phyloP scores from a whole-genome alignment of 1,140 invertebrate species.

The Argopecten irradians region DNA sequence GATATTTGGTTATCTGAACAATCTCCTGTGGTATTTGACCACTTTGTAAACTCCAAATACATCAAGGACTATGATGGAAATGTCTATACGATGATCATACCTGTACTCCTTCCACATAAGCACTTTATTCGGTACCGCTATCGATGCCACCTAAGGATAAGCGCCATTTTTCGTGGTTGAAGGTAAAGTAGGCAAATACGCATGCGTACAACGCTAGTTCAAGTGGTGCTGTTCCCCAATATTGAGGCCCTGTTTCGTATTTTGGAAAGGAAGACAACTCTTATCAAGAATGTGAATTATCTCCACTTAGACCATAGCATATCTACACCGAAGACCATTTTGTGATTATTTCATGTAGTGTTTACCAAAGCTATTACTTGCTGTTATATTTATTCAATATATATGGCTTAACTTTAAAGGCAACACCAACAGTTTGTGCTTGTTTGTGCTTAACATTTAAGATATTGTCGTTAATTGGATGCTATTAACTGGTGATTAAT shows the following conservation, averaged over 20 bases:
- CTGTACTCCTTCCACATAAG: not conserved
- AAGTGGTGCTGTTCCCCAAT: not conserved
- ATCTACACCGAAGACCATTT: too few relatives aligned
- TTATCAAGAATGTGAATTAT: not conserved
- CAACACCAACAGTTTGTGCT: too few relatives aligned
- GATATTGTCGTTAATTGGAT: too few relatives aligned
- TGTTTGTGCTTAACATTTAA: too few relatives aligned
- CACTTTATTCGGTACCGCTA: not conserved
- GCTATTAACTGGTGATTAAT: too few relatives aligned
- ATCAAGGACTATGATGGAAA: not conserved
- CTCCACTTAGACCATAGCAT: slow-evolving; percentile 5
- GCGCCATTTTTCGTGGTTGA: slow-evolving; percentile 14
- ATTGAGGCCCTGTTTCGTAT: slow-evolving; percentile 8
- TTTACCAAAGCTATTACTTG: too few relatives aligned
- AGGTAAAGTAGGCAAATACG: not conserved
- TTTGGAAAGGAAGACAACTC: slow-evolving; percentile 7
- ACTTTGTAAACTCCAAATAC: not conserved
- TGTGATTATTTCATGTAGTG: too few relatives aligned
- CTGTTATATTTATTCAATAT: too few relatives aligned
- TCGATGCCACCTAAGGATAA: slow-evolving; percentile 14
- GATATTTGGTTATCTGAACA: not conserved
- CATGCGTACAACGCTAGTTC: not conserved
- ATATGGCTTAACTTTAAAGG: too few relatives aligned
- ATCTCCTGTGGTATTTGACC: not conserved
- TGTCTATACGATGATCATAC: not conserved